These are phyloP conservation scores for Piliocolobus tephrosceles DNA, from an alignment of 2,113 vertebrate genomes.

Conservation along the genomic window DNA sequence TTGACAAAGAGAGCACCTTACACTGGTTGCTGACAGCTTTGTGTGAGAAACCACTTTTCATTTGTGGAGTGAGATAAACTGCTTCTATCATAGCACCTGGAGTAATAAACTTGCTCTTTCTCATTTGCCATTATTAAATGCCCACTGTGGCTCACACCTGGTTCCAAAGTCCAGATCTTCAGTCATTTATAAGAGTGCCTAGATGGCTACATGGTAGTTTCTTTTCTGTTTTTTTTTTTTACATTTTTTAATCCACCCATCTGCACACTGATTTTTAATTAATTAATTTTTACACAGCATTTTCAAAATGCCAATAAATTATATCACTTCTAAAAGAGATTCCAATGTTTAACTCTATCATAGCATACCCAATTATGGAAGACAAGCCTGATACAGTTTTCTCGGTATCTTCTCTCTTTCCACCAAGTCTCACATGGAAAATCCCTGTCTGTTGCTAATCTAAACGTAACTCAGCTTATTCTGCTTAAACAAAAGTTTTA, in stretches of 20 bases:
- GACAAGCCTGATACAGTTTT: not conserved
- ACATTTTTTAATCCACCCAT: not conserved
- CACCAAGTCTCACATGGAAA: not conserved
- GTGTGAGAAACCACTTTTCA: conserved; percentile 20
- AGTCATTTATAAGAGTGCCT: not conserved
- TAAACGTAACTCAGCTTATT: not conserved
- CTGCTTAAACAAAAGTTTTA: not conserved
- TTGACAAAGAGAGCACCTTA: conserved; percentile 44
- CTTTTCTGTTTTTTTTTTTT: no score
- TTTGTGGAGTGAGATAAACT: not conserved
- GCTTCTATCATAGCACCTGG: not conserved
- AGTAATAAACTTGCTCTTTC: not conserved
- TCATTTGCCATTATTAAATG: not conserved
- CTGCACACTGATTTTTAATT: no score
- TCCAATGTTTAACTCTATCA: not conserved
- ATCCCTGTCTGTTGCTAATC: not conserved
- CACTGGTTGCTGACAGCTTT: not conserved
- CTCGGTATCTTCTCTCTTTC: not conserved
- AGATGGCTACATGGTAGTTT: not conserved
- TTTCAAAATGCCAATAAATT: not conserved
- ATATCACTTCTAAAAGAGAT: not conserved
- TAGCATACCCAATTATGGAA: conserved; percentile 1
- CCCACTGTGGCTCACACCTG: not conserved
- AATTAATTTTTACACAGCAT: no score
- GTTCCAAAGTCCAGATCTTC: not conserved